A percentile compares a stretch with the other conserved stretches of the same genome.
phyloP scores from a whole-genome alignment of 2,113 vertebrate species.

The Acrocephalus arundinaceus region DNA sequence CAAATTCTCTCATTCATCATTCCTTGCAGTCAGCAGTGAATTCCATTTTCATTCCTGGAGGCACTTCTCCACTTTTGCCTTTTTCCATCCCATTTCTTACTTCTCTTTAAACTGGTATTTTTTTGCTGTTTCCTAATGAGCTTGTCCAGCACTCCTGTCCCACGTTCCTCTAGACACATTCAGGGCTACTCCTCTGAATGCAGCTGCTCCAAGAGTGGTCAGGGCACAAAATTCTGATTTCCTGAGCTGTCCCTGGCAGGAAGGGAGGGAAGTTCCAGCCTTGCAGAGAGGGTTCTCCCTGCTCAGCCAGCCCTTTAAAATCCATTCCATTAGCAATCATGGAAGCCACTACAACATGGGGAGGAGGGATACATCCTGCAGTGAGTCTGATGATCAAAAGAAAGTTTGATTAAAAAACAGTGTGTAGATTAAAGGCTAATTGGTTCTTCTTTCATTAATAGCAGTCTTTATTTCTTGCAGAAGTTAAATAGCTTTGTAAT shows the following conservation, averaged over 20 bases:
- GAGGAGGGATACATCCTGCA: conserved; percentile 31
- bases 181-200: neutral
- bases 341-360: conserved; percentile 12
- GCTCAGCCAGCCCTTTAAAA: neutral
- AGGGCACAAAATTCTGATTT: neutral
- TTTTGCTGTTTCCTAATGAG: neutral
- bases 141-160: neutral
- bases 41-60: neutral
- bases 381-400: conserved; percentile 58
- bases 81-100: neutral
- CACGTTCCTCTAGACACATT: rapidly evolving
- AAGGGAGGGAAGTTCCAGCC: neutral
- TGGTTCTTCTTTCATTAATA: conserved; percentile 56
- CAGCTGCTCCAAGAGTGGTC: neutral
- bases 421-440: conserved; percentile 46
- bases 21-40: neutral
- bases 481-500: conserved; percentile 61
- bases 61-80: neutral
- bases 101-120: neutral
- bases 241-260: neutral
- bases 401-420: conserved; percentile 54
- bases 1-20: conserved; percentile 17
- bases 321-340: conserved; percentile 29
- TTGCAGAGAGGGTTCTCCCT: neutral
- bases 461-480: conserved; percentile 48